A percentile compares a stretch with the other conserved stretches of the same genome.
phyloP scores from a whole-genome alignment of 2,797 vertebrate species.

The Synaphobranchus kaupii region DNA sequence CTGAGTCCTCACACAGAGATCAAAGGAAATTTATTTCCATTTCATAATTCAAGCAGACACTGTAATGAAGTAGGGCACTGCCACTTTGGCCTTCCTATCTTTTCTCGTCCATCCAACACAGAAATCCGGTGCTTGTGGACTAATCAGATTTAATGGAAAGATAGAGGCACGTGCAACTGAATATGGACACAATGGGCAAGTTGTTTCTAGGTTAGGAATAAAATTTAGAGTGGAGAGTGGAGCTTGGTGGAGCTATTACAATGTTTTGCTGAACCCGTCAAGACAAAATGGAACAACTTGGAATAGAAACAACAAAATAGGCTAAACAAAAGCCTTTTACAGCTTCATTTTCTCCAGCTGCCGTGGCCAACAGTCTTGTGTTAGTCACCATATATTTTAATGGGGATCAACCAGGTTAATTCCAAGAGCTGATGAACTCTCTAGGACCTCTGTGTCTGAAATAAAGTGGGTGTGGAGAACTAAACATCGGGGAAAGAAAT shows the following conservation, averaged over 20 bases:
- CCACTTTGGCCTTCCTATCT: not conserved
- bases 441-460: not conserved
- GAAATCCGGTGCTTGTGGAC: not conserved
- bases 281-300: not conserved
- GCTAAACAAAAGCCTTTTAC: not conserved
- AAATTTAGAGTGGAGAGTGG: not conserved
- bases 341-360: not conserved
- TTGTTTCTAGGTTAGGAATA: not conserved
- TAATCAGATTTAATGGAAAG: conserved; percentile 7
- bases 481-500: not conserved
- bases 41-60: not conserved
- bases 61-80: not conserved
- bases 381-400: conserved; percentile 2
- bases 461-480: not conserved
- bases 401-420: conserved; percentile 6
- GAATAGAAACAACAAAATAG: not conserved
- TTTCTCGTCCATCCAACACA: not conserved
- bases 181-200: not conserved
- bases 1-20: not conserved
- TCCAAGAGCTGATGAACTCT: not conserved
- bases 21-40: not conserved
- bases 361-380: not conserved
- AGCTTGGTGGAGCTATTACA: not conserved
- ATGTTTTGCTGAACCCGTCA: not conserved
- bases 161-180: not conserved